Evolutionary conservation across 2,797 vertebrate genomes (phyloP).

Genomic region (Sebastes nivosus): DNA sequence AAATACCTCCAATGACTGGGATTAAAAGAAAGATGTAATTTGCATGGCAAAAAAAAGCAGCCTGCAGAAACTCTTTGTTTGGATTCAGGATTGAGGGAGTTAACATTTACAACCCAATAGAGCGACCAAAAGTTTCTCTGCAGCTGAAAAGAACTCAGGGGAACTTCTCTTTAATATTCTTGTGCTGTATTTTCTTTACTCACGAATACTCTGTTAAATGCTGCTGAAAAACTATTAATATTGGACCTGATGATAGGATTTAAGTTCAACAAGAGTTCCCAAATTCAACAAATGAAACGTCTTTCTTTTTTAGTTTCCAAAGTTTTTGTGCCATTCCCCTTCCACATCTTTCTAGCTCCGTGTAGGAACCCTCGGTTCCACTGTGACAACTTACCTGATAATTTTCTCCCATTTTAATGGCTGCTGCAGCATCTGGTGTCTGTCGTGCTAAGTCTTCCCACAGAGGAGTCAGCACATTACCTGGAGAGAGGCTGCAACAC

Average conservation of each 20-base stretch:
- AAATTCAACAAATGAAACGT: background rate
- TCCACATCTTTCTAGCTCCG: fast-evolving
- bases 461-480: constrained; percentile 87
- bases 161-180: background rate
- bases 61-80: background rate
- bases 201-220: background rate
- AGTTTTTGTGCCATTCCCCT: too few species aligned
- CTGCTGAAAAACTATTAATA: background rate
- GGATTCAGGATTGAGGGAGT: background rate
- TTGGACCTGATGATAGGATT: background rate
- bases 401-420: constrained; percentile 74
- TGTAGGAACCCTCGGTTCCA: background rate
- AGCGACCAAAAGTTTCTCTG: background rate
- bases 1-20: background rate
- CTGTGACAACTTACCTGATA: constrained; percentile 73
- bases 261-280: too few species aligned
- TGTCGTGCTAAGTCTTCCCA: constrained; percentile 81
- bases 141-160: background rate
- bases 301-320: background rate
- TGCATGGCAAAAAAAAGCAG: background rate
- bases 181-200: background rate
- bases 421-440: constrained; percentile 64
- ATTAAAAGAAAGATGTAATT: background rate
- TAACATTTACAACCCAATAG: background rate
- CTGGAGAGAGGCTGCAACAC: constrained; percentile 84